These are phyloP conservation scores for Lasioglossum calceatum DNA, from an alignment of 2,888 invertebrate species.

Conservation along the genomic window DNA sequence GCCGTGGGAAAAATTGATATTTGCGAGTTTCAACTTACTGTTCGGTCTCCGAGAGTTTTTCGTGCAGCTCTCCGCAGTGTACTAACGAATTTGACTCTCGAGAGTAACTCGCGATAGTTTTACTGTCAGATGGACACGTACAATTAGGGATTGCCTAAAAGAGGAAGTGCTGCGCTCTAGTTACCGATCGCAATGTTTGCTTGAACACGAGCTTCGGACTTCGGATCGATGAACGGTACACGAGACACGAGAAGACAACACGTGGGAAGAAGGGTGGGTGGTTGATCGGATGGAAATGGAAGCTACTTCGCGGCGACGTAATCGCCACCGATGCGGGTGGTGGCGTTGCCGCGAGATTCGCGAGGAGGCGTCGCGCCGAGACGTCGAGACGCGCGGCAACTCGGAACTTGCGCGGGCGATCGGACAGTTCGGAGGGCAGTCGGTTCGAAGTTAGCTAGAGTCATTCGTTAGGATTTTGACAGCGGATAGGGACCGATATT, in stretches of 20 bases:
- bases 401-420: conserved; percentile 20
- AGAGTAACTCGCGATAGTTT: too few relatives aligned
- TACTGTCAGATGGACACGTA: too few relatives aligned
- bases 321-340: conserved; percentile 14
- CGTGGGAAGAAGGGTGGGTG: conserved; percentile 23
- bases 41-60: too few relatives aligned
- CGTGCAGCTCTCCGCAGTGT: too few relatives aligned
- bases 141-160: not conserved
- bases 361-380: not conserved
- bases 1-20: too few relatives aligned
- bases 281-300: not conserved
- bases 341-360: conserved; percentile 22
- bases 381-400: not conserved
- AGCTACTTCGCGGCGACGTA: not conserved
- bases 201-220: not conserved
- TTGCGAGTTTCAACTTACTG: too few relatives aligned
- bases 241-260: not conserved
- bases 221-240: conserved; percentile 29
- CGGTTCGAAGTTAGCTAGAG: conserved; percentile 21
- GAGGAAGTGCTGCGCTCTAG: conserved; percentile 41
- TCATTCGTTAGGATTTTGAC: conserved; percentile 1
- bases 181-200: conserved; percentile 15
- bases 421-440: conserved; percentile 54
- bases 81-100: too few relatives aligned
- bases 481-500: not conserved